Base-by-base conservation (phyloP, 2,888 invertebrate genomes). In the Vannuccia rotundouncinata region DNA sequence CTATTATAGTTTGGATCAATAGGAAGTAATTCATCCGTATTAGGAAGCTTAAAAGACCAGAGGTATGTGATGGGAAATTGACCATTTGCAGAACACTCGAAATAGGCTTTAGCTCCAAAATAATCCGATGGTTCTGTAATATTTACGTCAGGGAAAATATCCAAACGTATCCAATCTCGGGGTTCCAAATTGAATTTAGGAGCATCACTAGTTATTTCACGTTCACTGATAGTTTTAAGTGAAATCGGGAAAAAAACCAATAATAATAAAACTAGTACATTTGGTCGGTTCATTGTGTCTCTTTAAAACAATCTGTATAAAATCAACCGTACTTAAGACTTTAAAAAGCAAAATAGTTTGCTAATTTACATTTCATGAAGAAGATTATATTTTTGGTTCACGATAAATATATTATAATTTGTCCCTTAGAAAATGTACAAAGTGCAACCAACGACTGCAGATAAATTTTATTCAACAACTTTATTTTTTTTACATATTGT, bases 101-200 rank as follows among this genome's bases (percentile, higher is more conserved):
- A 66, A 66, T 66, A 66, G 25, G 66, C 66, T 2, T 66, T 17
- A 13, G 66, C 5, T 5, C 66, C 66, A 22, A 22, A 17, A 66
- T 13, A 66, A 22, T 66, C 10, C 13, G 66, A 22, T 5, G 66
- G 66, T 22, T 66, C 66, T 66, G 66, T 66, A 13, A 66, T 66
- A n/a, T 66, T 22, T 27, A 66, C 66, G 13, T 66, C 2, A 22
- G 66, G 5, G 25, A 66, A 66, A 27, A 66, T 66, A 66, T 5
- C 10, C 5, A 66, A 13, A 5, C 22, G 5, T 22, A 66, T 66
- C 66, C 66, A 66, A 66, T 66, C 66, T 66, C 25, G 13, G 2
- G 66, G 66, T 66, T 66, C 66, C 25, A 22, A 22, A 27, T 22
- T 66, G 66, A 66, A 66, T 66, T n/a, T 66, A 22, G 66, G 66